phyloP scores from a whole-genome alignment of 2,113 vertebrate species.

The Pelvicachromis taeniatus region DNA sequence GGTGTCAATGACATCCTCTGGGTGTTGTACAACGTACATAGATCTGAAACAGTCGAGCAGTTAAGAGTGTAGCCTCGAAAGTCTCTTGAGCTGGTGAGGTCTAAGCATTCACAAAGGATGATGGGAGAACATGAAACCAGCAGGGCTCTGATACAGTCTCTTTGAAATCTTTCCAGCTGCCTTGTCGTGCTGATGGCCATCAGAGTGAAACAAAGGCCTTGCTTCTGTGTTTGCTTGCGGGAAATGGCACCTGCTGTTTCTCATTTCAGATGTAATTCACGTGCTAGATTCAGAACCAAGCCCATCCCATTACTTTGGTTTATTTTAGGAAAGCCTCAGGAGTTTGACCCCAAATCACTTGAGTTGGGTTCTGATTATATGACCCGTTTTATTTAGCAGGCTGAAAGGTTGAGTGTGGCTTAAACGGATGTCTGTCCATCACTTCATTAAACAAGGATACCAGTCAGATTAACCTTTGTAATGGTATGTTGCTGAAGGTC shows the following conservation, averaged over 20 bases:
- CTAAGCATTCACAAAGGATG: conserved; percentile 21
- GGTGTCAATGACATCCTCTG: background rate
- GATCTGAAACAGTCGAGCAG: background rate
- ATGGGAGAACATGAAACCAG: conserved; percentile 52
- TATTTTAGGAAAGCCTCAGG: conserved; percentile 23
- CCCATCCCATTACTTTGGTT: background rate
- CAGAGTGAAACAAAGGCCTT: conserved; percentile 41
- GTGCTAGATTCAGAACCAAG: conserved; percentile 13
- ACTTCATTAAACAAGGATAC: background rate
- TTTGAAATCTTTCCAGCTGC: conserved; percentile 58
- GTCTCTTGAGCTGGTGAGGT: conserved; percentile 10
- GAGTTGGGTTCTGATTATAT: background rate
- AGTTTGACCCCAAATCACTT: conserved; percentile 4
- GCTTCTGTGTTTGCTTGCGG: conserved; percentile 39
- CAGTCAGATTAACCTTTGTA: background rate
- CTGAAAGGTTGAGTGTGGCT: background rate
- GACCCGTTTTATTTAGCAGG: background rate
- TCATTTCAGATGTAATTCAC: conserved; percentile 52
- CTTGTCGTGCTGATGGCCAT: conserved; percentile 45
- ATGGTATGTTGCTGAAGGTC: background rate
- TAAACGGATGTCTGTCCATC: background rate
- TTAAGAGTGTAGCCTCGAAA: background rate
- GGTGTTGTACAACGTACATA: background rate
- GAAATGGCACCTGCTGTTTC: conserved; percentile 56
- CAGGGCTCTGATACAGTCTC: conserved; percentile 14